These are phyloP conservation scores for Stenopsyche tienmushanensis DNA, from an alignment of 1,140 invertebrate genomes.

Conservation along the genomic window DNA sequence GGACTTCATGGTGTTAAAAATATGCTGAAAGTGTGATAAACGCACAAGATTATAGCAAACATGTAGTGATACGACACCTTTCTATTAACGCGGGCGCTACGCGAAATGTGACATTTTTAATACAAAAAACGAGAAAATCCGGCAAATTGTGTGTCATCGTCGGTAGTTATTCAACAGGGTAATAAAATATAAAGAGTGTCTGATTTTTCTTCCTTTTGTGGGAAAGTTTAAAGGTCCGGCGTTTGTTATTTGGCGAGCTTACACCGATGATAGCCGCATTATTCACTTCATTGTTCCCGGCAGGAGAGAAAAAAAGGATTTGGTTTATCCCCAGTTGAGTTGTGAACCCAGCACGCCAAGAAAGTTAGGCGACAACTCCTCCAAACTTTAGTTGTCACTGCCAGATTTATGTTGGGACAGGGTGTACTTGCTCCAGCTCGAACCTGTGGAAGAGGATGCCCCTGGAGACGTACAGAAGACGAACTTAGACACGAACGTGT, in stretches of 20 bases:
- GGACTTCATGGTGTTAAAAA: too few species aligned
- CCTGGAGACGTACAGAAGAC: slow-evolving; percentile 4
- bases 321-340: slow-evolving; percentile 13
- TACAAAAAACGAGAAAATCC: too few species aligned
- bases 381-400: slow-evolving; percentile 23
- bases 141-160: not conserved
- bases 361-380: slow-evolving; percentile 7
- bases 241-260: not conserved
- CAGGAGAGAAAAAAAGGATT: slow-evolving; percentile 5
- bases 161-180: not conserved
- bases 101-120: too few species aligned
- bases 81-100: too few species aligned
- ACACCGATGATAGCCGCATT: not conserved
- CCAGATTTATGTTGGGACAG: slow-evolving; percentile 23
- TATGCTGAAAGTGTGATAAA: too few species aligned
- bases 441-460: not conserved
- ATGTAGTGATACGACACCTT: too few species aligned
- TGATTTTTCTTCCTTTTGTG: too few species aligned
- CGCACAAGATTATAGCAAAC: too few species aligned
- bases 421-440: not conserved
- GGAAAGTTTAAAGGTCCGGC: too few species aligned
- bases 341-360: slow-evolving; percentile 6
- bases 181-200: not conserved
- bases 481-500: not conserved
- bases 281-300: slow-evolving; percentile 8